Conservation (phyloP, 2,888 invertebrate genomes). For the Pyrochroa serraticornis region DNA sequence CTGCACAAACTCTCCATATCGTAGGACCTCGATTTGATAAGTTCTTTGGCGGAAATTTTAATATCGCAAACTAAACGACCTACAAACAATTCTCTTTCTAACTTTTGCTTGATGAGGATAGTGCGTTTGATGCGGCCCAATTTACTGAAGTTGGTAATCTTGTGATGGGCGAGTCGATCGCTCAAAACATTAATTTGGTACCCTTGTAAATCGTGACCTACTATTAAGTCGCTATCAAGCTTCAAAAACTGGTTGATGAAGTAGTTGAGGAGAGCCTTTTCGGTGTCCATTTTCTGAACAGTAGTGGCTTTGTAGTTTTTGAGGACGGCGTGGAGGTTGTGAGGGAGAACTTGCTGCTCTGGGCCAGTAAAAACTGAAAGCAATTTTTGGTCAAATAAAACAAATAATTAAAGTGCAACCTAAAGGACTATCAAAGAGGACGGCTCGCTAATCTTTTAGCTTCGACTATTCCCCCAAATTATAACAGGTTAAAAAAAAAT, state of each 20-base stretch:
- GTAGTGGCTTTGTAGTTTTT: constrained; percentile 72
- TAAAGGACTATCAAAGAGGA: background rate
- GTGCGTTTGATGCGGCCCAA: constrained; percentile 83
- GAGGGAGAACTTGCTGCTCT: constrained; percentile 78
- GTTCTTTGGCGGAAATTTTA: constrained; percentile 86
- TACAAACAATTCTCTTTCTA: constrained; percentile 58
- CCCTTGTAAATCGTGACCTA: constrained; percentile 91
- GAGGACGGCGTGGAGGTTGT: constrained; percentile 76
- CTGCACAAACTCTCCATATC: constrained; percentile 84
- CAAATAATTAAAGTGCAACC: constrained; percentile 1
- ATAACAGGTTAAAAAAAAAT: too few species aligned
- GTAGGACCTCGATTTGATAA: constrained; percentile 89
- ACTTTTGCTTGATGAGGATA: constrained; percentile 48
- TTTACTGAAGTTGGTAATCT: constrained; percentile 84
- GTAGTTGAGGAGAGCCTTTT: constrained; percentile 83
- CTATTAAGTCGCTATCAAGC: constrained; percentile 91
- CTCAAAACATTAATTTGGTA: constrained; percentile 91
- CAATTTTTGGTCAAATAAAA: too few species aligned
- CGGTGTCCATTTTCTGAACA: constrained; percentile 81
- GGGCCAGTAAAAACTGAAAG: constrained; percentile 83
- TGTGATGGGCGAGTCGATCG: constrained; percentile 75
- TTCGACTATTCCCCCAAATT: too few species aligned
- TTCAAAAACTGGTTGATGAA: constrained; percentile 86
- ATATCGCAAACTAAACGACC: constrained; percentile 93
- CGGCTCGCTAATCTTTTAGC: too few species aligned